phyloP scores from a whole-genome alignment of 2,888 invertebrate genomes.

The Melitaea athalia region DNA sequence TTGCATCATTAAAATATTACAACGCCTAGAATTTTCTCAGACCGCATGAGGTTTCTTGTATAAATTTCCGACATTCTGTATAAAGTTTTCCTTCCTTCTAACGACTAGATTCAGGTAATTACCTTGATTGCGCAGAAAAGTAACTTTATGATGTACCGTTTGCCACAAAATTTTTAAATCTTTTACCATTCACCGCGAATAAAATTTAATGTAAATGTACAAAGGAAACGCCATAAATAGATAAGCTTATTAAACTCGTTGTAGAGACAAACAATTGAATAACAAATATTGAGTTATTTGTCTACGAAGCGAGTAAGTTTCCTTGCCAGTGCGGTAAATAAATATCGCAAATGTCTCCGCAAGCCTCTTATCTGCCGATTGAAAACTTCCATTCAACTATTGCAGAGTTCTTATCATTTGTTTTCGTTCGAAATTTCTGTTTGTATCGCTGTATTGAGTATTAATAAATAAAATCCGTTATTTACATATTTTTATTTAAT shows the following conservation, averaged over 20 bases:
- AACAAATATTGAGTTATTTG: conserved; percentile 63
- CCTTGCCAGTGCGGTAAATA: conserved; percentile 61
- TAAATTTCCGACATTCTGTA: conserved; percentile 39
- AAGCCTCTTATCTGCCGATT: conserved; percentile 76
- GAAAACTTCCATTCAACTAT: conserved; percentile 71
- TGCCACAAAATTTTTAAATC: conserved; percentile 26
- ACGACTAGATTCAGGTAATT: conserved; percentile 41
- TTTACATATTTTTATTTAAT: no score
- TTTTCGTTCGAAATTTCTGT: background rate
- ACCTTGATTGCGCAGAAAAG: conserved; percentile 38
- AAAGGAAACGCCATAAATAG: conserved; percentile 30
- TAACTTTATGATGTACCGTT: conserved; percentile 32
- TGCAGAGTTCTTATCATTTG: conserved; percentile 34
- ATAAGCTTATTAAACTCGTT: conserved; percentile 36
- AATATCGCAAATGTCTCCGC: conserved; percentile 65
- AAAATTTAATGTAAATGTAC: conserved; percentile 23
- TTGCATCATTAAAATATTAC: conserved; percentile 41
- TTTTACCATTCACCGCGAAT: conserved; percentile 18
- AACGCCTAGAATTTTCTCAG: conserved; percentile 37
- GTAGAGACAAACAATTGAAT: conserved; percentile 59
- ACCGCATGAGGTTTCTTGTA: conserved; percentile 38
- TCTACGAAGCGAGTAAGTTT: conserved; percentile 56
- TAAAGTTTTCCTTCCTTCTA: conserved; percentile 39
- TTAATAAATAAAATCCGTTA: no score
- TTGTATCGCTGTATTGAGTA: no score